Evolutionary conservation across 2,888 invertebrate genomes (phyloP), one percentile per base, ranked within the genome.

Genomic region (Melitaea athalia): DNA sequence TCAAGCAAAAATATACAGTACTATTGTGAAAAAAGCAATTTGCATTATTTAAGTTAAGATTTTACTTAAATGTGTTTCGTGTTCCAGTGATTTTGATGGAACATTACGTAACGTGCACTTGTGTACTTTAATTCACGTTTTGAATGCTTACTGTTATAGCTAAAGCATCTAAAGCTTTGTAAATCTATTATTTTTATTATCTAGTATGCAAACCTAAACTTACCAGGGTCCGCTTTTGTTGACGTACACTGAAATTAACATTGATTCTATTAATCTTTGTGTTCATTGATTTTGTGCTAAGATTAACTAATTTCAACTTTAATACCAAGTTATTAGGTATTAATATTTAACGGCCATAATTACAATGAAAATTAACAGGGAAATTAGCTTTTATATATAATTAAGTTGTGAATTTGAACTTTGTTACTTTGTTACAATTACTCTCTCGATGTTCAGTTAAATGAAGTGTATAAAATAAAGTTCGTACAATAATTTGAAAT

Each of bases 191-290:
- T 70, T 73, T 76, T 73, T 65, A 43, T 47, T 68, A 33, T 71
- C 72, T 67, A 71, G 38, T 53, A 74, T 69, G 71, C 76, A 74
- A 75, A 77, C 80, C 75, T 78, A 78, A 75, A 91, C 91, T 91
- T 86, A 91, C 91, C 91, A 86, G 84, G 84, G 73, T 86, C 91
- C 89, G 75, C 81, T 82, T 87, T 88, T 91, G 87, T 83, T 86
- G 83, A 89, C 91, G 88, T 88, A 85, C 91, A 91, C 91, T 91
- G 91, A 87, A 91, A 91, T 87, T 85, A 88, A 89, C 79, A 85
- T 85, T 80, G 78, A 78, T 67, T 72, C 60, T 49, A 67, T 77
- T 76, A 76, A 74, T 74, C 65, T 59, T 64, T 43, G 43, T 42
- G 14, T n/a, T 17, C 38, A 42, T 15, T n/a, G 12, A 49, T 49